Percentiles rank a stretch among this genome's conserved stretches.
Evolutionary conservation across 2,113 vertebrate species (phyloP).

Genomic region (Larimichthys crocea): DNA sequence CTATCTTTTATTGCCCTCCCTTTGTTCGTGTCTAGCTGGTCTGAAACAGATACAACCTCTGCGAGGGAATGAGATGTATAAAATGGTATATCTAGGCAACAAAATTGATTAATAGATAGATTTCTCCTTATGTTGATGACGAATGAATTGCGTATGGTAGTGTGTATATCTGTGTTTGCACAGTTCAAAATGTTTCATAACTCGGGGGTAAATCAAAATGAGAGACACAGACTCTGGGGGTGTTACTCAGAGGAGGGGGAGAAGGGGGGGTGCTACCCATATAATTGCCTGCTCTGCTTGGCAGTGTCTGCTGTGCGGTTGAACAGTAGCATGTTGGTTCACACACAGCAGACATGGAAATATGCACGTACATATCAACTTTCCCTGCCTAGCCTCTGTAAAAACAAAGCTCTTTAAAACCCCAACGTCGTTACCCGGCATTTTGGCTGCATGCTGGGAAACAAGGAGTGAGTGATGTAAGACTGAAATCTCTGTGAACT

Average conservation of each 20-base stretch:
- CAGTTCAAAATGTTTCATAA: slow-evolving; percentile 56
- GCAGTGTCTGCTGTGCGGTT: slow-evolving; percentile 77
- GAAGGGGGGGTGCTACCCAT: slow-evolving; percentile 52
- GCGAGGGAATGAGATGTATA: neutral
- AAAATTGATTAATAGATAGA: neutral
- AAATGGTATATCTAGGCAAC: neutral
- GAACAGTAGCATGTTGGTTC: slow-evolving; percentile 78
- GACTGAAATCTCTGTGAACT: slow-evolving; percentile 31
- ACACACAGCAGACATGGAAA: slow-evolving; percentile 79
- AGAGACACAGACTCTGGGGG: slow-evolving; percentile 63
- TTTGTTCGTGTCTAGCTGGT: neutral
- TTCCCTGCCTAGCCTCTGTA: slow-evolving; percentile 49
- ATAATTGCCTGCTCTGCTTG: slow-evolving; percentile 79
- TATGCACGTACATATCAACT: slow-evolving; percentile 75
- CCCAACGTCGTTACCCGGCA: slow-evolving; percentile 28
- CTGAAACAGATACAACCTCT: slow-evolving; percentile 1
- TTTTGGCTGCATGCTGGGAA: slow-evolving; percentile 56
- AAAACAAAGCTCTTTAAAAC: slow-evolving; percentile 65
- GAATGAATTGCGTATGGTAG: neutral
- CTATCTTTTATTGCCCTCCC: neutral
- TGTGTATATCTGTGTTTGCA: slow-evolving; percentile 11
- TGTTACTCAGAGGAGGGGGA: slow-evolving; percentile 53
- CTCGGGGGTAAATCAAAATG: slow-evolving; percentile 66
- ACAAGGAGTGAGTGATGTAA: slow-evolving; percentile 65
- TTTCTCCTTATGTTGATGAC: neutral